A percentile compares a stretch with the other conserved stretches of the same genome.
These are phyloP conservation scores for Eulacestoma nigropectus DNA, from an alignment of 2,113 vertebrate genomes.

Conservation along the genomic window DNA sequence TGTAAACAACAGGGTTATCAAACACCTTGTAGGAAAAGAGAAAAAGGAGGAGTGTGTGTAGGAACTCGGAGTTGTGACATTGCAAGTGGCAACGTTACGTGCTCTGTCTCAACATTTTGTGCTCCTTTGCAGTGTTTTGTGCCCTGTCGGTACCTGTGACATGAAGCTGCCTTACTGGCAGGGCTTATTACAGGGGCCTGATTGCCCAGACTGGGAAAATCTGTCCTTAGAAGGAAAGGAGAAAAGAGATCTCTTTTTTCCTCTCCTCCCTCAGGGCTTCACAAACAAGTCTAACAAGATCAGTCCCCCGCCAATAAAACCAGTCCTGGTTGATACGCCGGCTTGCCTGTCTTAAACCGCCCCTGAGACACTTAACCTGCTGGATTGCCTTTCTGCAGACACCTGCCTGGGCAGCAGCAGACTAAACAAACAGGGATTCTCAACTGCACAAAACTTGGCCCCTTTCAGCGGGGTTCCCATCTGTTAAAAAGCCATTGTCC, in stretches of 20 bases:
- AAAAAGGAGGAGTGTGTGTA: background rate
- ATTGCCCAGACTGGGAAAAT: background rate
- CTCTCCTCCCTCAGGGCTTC: background rate
- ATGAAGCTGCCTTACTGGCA: background rate
- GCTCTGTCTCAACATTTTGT: fast-evolving
- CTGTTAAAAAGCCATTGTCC: constrained; percentile 93
- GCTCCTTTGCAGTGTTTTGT: background rate
- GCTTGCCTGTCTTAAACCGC: constrained; percentile 48
- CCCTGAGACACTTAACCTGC: constrained; percentile 71
- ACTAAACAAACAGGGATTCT: constrained; percentile 85
- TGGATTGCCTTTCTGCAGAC: constrained; percentile 71
- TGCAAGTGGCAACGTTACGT: background rate
- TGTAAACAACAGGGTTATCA: background rate
- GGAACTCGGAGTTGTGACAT: background rate
- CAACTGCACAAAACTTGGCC: constrained; percentile 79
- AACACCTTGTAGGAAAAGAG: background rate
- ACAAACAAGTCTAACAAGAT: background rate
- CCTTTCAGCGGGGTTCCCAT: constrained; percentile 86
- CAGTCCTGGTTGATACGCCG: constrained; percentile 13
- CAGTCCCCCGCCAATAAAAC: constrained; percentile 20
- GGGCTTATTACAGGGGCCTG: background rate
- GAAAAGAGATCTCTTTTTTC: background rate
- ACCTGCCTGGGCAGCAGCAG: constrained; percentile 83
- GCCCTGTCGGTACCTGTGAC: background rate
- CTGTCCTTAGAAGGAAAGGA: background rate